phyloP scores from a whole-genome alignment of 2,797 vertebrate genomes.

The Scolopax bukidnonensis region DNA sequence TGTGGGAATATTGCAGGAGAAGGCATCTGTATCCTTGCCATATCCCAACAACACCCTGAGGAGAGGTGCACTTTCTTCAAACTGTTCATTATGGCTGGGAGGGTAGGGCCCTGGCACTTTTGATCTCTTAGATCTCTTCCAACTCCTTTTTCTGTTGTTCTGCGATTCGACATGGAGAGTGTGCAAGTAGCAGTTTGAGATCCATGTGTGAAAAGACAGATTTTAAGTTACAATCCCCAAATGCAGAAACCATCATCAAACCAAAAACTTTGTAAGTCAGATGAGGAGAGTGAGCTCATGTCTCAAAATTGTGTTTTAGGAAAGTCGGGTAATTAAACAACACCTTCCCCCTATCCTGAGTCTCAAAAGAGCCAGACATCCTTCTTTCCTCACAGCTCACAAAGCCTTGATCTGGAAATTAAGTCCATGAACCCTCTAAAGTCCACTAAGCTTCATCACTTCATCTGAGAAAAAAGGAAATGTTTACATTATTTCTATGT shows the following conservation, averaged over 20 bases:
- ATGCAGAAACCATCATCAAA: background rate
- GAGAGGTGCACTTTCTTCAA: rapidly evolving
- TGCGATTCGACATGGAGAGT: background rate
- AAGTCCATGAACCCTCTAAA: background rate
- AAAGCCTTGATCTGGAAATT: slow-evolving; percentile 1
- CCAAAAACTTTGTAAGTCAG: background rate
- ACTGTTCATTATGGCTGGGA: background rate
- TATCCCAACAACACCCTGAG: background rate
- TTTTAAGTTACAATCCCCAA: background rate
- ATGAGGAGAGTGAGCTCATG: background rate
- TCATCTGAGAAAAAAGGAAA: slow-evolving; percentile 45
- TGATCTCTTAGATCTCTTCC: background rate
- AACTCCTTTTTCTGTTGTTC: background rate
- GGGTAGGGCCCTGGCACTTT: background rate
- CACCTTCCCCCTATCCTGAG: background rate
- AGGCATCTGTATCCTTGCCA: background rate
- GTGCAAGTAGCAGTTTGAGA: background rate
- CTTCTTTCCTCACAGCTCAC: background rate
- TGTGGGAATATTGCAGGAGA: background rate
- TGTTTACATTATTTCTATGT: slow-evolving; percentile 21
- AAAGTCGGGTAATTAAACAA: background rate
- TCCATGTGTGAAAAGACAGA: background rate
- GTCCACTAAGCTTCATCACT: background rate
- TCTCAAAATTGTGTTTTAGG: background rate
- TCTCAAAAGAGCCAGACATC: background rate